Evolutionary conservation across 2,113 vertebrate species (phyloP), one percentile per base, ranked within the genome.

Genomic region (Porphyrio hochstetteri): DNA sequence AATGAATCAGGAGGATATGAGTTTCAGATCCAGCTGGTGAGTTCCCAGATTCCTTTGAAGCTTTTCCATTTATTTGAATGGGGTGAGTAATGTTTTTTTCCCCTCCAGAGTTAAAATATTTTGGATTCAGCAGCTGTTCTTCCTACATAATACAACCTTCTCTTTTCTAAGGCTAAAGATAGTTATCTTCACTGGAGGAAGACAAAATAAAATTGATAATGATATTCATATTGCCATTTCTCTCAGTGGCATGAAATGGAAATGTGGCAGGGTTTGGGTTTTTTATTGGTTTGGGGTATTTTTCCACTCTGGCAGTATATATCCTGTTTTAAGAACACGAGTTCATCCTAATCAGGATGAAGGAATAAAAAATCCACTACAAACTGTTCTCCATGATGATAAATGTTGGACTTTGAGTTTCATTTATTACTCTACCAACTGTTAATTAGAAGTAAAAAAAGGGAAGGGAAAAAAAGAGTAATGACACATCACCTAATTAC

Each of bases 101-200:
- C 0, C 8, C 3, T 7, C 6, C 7, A 3, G 27, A 60, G 21
- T 68, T 77, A 61, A 69, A 94, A 48, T 87, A 78, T 71, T 89
- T 84, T 84, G 16, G 13, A 81, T 78, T 72, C 70, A 90, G 42
- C 74, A 91, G 65, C 84, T 96, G 65, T 79, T 94, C 46, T 89
- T 91, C 17, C 60, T 79, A 18, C 48, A 79, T 79, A 84, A 75
- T 71, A 60, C 20, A 60, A 61, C 63, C 53, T 82, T 61, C 29
- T 48, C 23, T 88, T 71, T 76, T 55, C 31, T 67, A 31, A 40
- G 7, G 61, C 23, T 71, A 56, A 24, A 38, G 17, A 56, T 55
- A 56, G 33, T 71, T 65, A 63, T 55, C 44, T 67, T 71, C 64
- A 67, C 27, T 61, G 46, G 35, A 71, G 16, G 18, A 92, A 46